Base-by-base conservation (phyloP, 2,888 invertebrate genomes). In the Orthosia gracilis region DNA sequence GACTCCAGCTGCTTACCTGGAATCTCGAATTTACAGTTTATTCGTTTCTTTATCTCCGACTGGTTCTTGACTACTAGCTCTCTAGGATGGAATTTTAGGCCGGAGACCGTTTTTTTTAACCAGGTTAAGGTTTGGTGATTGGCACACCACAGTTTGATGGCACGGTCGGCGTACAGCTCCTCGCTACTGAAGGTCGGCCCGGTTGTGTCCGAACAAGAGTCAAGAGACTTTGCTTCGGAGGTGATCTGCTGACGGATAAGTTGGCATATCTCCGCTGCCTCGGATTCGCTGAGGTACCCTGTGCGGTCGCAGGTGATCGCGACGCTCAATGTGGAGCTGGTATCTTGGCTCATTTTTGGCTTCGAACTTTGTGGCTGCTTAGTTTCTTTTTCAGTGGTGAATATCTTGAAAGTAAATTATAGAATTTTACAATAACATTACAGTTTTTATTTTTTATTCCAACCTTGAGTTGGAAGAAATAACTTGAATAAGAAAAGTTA, bases 121-220 rank as follows among this genome's bases (percentile, higher is more conserved):
- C 71, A 72, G 13, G 11, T 31, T 23, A 71, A 72, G 4, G 49
- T 72, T 15, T 72, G n/a, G 4, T 71, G 17, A n/a, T 49, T 57
- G 1, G 9, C 40, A 17, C 73, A 72, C 40, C 71, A 71, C 18
- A 73, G 40, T n/a, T 73, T 73, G 3, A 72, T 13, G 13, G n/a
- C 58, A 17, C 73, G 17, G 5, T 12, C 13, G 3, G 11, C 15
- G 4, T 26, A 26, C 0, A 49, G 2, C 4, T 49, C 50, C 18
- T 40, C 12, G 7, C 11, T 18, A 0, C 12, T 31, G 18, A 71
- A 71, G 7, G 18, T 7, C 15, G 47, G 21, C 18, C 21, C 18
- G 15, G 15, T 1, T 18, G 23, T 2, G 11, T 21, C 21, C 31
- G 31, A 31, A 31, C 4, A 3, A 31, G 31, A 31, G 31, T 31